A percentile compares a stretch with the other conserved stretches of the same genome.
These are phyloP conservation scores for Trichogramma dendrolimi DNA, from an alignment of 2,888 invertebrate genomes.

Conservation along the genomic window DNA sequence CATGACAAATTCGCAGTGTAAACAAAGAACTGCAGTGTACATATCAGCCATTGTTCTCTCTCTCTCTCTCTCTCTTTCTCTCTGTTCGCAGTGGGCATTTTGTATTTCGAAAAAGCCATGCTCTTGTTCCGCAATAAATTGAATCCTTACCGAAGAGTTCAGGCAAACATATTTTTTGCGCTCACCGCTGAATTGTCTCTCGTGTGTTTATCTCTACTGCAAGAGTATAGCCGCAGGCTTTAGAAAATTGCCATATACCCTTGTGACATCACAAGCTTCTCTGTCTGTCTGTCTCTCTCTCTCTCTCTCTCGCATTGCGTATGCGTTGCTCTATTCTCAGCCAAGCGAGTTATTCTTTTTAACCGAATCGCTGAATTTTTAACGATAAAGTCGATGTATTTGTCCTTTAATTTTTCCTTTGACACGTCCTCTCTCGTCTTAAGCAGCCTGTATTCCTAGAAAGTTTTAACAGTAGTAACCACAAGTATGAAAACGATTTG, in stretches of 20 bases:
- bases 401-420: no score
- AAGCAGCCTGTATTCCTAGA: no score
- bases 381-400: no score
- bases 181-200: neutral
- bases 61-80: neutral
- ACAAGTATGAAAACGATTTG: no score
- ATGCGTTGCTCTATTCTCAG: neutral
- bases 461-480: no score
- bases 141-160: slow-evolving; percentile 36
- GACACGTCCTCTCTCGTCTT: no score
- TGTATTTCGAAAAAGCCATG: no score
- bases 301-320: neutral
- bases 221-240: slow-evolving; percentile 23
- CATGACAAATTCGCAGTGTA: no score
- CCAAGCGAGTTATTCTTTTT: no score
- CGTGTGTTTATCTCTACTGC: neutral
- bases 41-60: neutral
- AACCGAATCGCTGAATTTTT: no score
- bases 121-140: slow-evolving; percentile 31
- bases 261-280: neutral
- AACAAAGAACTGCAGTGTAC: no score
- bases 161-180: neutral
- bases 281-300: neutral
- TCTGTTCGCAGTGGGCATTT: neutral
- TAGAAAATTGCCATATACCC: slow-evolving; percentile 31